Evolutionary conservation across 1,140 invertebrate genomes (phyloP).

Genomic region (Drosophila novamexicana): DNA sequence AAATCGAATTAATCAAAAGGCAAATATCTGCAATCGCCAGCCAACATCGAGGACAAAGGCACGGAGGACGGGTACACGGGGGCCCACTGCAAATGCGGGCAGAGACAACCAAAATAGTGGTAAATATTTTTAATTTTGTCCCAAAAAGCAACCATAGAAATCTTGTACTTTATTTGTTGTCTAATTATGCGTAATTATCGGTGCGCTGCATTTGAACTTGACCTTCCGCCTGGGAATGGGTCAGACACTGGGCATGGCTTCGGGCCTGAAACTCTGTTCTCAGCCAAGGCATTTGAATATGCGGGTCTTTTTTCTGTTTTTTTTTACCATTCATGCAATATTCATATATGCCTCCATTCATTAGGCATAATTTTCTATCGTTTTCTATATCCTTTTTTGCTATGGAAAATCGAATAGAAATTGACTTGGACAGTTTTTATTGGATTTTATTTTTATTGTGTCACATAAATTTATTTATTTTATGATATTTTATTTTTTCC

Average conservation of each 20-base stretch:
- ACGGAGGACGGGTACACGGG: neutral
- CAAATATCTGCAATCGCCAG: constrained; percentile 41
- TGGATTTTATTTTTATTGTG: constrained; percentile 73
- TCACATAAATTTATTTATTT: constrained; percentile 75
- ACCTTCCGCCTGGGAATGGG: constrained; percentile 47
- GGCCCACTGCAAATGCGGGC: constrained; percentile 30
- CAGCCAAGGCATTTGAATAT: constrained; percentile 44
- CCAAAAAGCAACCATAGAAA: constrained; percentile 25
- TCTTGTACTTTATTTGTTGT: constrained; percentile 41
- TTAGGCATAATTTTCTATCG: constrained; percentile 41
- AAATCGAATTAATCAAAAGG: constrained; percentile 62
- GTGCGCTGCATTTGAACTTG: constrained; percentile 58
- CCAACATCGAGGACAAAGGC: constrained; percentile 9
- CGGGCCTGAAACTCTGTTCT: neutral
- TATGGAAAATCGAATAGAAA: constrained; percentile 17
- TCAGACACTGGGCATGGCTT: neutral
- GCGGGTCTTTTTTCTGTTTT: constrained; percentile 25
- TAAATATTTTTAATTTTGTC: constrained; percentile 36
- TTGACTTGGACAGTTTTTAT: constrained; percentile 56
- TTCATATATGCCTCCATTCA: constrained; percentile 12
- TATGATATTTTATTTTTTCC: constrained; percentile 51
- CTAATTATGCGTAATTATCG: constrained; percentile 70
- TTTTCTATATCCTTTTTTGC: constrained; percentile 56
- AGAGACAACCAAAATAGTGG: constrained; percentile 28
- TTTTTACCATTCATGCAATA: neutral